Percentiles rank a stretch among this genome's conserved stretches.
These are phyloP conservation scores for Pagetopsis macropterus DNA, from an alignment of 2,797 vertebrate species.

Conservation along the genomic window DNA sequence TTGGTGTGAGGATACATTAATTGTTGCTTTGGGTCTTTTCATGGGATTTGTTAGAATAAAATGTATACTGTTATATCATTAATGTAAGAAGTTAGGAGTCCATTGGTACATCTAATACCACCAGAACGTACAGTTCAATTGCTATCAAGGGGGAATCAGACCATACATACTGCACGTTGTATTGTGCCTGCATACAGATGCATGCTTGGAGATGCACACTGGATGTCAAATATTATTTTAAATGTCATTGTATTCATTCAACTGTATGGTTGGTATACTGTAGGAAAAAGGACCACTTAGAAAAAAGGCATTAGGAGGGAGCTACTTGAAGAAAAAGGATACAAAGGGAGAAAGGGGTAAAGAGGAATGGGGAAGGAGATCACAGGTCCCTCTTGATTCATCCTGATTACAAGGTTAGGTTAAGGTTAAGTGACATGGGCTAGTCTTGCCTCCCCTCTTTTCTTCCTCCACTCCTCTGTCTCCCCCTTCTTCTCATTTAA, in stretches of 20 bases:
- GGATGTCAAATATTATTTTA: conserved; percentile 10
- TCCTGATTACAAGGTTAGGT: conserved; percentile 83
- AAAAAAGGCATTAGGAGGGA: conserved; percentile 18
- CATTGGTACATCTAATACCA: conserved; percentile 11
- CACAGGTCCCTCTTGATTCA: conserved; percentile 79
- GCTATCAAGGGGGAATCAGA: conserved; percentile 8
- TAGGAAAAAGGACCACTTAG: background rate
- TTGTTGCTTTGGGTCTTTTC: too few species aligned
- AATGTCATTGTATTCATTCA: conserved; percentile 22
- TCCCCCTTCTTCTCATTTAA: conserved; percentile 72
- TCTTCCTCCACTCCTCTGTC: conserved; percentile 50
- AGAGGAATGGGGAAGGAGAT: conserved; percentile 70
- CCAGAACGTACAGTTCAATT: conserved; percentile 12
- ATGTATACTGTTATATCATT: conserved; percentile 12
- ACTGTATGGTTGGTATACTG: background rate
- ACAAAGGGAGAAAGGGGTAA: conserved; percentile 14
- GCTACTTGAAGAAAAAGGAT: conserved; percentile 18
- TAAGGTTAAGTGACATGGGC: conserved; percentile 83
- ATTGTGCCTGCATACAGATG: background rate
- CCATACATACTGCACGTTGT: background rate
- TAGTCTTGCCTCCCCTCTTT: conserved; percentile 62
- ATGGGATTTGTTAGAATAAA: too few species aligned
- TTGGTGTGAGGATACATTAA: too few species aligned
- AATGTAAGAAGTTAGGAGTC: conserved; percentile 27
- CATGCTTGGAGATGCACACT: conserved; percentile 5